Evolutionary conservation across 2,888 invertebrate genomes (phyloP).

Genomic region (Parnassius smintheus): DNA sequence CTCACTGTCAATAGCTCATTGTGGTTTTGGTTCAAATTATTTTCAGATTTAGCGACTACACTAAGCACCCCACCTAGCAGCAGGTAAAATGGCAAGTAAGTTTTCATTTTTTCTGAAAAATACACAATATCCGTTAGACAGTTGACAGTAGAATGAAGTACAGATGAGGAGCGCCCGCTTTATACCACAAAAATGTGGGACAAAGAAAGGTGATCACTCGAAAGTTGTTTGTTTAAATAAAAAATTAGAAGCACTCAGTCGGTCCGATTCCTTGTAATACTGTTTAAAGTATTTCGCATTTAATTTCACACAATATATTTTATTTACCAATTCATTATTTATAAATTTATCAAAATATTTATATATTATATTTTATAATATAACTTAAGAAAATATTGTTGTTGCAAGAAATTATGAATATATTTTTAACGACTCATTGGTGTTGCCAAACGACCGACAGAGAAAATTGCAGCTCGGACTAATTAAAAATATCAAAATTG

Average conservation of each 20-base stretch:
- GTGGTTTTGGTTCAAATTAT: constrained; percentile 39
- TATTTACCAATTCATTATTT: no score
- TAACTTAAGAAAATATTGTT: no score
- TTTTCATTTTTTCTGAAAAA: constrained; percentile 67
- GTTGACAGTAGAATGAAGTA: constrained; percentile 30
- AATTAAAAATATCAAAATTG: no score
- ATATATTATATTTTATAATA: no score
- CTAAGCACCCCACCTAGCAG: constrained; percentile 45
- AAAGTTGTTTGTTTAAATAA: constrained; percentile 41
- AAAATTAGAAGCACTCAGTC: constrained; percentile 34
- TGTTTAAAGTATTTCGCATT: neutral
- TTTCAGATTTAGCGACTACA: constrained; percentile 45
- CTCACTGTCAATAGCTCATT: constrained; percentile 37
- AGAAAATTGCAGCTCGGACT: no score
- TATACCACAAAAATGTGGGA: constrained; percentile 60
- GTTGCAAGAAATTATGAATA: no score
- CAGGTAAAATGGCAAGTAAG: constrained; percentile 42
- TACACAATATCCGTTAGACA: constrained; percentile 28
- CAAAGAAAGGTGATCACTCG: constrained; percentile 61
- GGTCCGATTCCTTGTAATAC: neutral
- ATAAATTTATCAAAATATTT: no score
- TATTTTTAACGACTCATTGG: no score
- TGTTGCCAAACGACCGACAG: no score
- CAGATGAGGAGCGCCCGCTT: constrained; percentile 35
- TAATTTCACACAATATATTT: no score